phyloP scores from a whole-genome alignment of 2,797 vertebrate species.

The Furcifer pardalis region DNA sequence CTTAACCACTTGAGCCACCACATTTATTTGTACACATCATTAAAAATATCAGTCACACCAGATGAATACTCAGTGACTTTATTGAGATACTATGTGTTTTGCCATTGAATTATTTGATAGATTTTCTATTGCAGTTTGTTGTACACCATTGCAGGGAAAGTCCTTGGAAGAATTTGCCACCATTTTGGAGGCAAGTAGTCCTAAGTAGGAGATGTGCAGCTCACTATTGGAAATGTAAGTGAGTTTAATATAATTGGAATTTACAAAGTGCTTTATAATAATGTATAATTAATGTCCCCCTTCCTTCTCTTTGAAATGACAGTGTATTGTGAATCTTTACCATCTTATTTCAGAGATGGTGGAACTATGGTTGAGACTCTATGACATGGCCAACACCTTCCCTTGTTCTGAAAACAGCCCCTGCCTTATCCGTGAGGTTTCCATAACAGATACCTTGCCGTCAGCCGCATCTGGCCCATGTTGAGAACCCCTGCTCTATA shows the following conservation, averaged over 20 bases:
- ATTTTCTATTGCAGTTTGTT: no score
- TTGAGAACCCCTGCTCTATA: no score
- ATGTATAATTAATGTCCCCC: neutral
- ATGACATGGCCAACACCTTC: neutral
- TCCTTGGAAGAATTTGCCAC: neutral
- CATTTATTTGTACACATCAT: no score
- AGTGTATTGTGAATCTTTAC: neutral
- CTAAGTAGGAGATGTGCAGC: neutral
- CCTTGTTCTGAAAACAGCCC: slow-evolving; percentile 25
- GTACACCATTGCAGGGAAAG: no score
- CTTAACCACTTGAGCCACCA: no score
- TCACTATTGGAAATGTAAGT: neutral
- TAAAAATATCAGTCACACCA: no score
- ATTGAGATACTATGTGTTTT: no score
- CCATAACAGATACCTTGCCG: neutral
- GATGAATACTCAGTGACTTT: no score
- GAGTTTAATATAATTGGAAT: slow-evolving; percentile 9
- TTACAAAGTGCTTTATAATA: neutral
- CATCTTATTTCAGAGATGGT: neutral
- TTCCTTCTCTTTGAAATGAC: neutral
- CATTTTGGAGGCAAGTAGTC: neutral
- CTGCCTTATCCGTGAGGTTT: slow-evolving; percentile 6
- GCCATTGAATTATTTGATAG: no score
- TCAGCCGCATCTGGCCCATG: no score
- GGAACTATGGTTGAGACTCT: neutral